Base-by-base conservation (phyloP, 2,113 vertebrate genomes). In the Pteronura brasiliensis region DNA sequence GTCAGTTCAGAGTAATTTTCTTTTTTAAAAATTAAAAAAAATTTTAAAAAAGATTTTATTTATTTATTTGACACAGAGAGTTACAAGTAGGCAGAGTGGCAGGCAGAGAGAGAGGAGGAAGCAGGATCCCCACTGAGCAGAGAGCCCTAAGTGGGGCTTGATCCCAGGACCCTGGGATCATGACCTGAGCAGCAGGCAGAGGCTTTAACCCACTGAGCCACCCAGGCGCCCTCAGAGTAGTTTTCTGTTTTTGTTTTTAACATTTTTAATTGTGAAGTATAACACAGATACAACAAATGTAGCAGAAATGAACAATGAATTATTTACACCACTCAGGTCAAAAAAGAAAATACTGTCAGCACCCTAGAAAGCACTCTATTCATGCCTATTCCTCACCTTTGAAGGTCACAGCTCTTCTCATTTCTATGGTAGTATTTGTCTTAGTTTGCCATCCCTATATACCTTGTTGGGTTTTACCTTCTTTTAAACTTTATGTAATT, bases 201-300 rank as follows among this genome's bases (percentile, higher is more conserved):
- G 17, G 52, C 52, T 55, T 55, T 55, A 55, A 55, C 52, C 52
- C 52, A 18, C 52, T 55, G 52, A 55, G 52, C 52, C 52, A 55
- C 52, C 17, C 52, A 55, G 52, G 52, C 5, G 1, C 15, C 52
- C 52, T 17, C 12, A 93, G 59, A 90, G 6, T 83, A 87, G 55
- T 15, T 90, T 96, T 90, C 59, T 84, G 4, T 12, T 69, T 77
- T 97, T 84, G 17, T 95, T 80, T 82, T 81, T 57, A 80, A 31
- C 25, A 47, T 76, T 96, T 90, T 71, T 42, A 65, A 96, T 83
- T 72, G 31, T 88, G 55, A 96, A 52, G 55, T 84, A 63, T 52
- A 91, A 57, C 13, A 55, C 1, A 47, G 34, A 55, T 90, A 63
- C 7, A 85, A 84, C 17, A 79, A 65, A 55, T 59, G 7, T 65